phyloP scores from a whole-genome alignment of 2,888 invertebrate genomes.

The Lucinisca nassula region DNA sequence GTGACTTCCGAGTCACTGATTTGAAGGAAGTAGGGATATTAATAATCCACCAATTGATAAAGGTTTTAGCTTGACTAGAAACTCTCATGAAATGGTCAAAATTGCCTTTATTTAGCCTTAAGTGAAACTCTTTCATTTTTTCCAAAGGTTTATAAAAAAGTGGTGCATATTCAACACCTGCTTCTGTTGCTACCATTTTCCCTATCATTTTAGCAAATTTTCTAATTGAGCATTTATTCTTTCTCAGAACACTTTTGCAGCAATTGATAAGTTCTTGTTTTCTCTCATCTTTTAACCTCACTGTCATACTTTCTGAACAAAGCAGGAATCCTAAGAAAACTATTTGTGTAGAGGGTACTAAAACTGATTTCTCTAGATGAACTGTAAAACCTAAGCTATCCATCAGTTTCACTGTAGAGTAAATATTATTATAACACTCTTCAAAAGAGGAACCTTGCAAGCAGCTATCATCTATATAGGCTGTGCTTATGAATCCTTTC shows the following conservation, averaged over 20 bases:
- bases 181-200: slow-evolving; percentile 30
- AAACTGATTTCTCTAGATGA: slow-evolving; percentile 51
- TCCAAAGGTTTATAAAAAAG: slow-evolving; percentile 42
- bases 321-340: slow-evolving; percentile 51
- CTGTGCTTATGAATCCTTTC: slow-evolving; percentile 29
- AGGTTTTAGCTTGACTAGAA: too few relatives aligned
- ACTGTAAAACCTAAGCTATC: slow-evolving; percentile 52
- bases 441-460: slow-evolving; percentile 29
- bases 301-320: slow-evolving; percentile 29
- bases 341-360: slow-evolving; percentile 41
- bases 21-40: neutral
- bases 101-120: slow-evolving; percentile 10
- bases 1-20: neutral
- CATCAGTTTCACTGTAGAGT: slow-evolving; percentile 31
- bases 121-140: slow-evolving; percentile 22
- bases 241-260: neutral
- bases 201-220: slow-evolving; percentile 35
- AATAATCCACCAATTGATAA: neutral
- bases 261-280: neutral
- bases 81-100: neutral
- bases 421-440: slow-evolving; percentile 20
- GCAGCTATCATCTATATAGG: slow-evolving; percentile 58
- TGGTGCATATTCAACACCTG: slow-evolving; percentile 38
- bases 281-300: slow-evolving; percentile 8
- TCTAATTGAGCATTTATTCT: slow-evolving; percentile 15